Evolutionary conservation across 2,888 invertebrate genomes (phyloP).

Genomic region (Torymus tubicola): DNA sequence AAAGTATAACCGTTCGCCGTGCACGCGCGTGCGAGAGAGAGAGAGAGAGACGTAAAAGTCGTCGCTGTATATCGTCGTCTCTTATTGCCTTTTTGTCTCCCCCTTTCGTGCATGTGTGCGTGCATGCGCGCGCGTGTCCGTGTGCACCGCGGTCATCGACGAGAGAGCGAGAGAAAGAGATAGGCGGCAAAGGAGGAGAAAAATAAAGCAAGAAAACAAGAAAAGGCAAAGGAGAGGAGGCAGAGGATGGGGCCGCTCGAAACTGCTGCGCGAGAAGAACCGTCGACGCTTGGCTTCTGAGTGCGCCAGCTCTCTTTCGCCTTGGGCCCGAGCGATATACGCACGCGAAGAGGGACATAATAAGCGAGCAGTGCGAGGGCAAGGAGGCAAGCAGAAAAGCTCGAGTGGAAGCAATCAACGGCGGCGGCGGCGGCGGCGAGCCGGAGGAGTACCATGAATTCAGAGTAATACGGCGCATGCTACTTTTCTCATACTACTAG

Average conservation of each 20-base stretch:
- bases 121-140: no score
- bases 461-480: constrained; percentile 35
- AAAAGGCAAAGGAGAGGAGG: not conserved
- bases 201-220: constrained; percentile 17
- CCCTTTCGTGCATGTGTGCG: not conserved
- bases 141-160: not conserved
- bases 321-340: not conserved
- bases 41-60: no score
- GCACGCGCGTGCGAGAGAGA: no score
- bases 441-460: constrained; percentile 48
- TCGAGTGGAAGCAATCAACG: constrained; percentile 5
- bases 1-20: no score
- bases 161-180: constrained; percentile 6
- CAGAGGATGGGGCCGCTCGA: constrained; percentile 20
- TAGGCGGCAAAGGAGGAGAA: not conserved
- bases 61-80: no score
- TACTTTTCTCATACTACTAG: constrained; percentile 21
- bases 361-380: not conserved
- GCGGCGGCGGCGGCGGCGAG: not conserved
- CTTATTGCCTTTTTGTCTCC: not conserved
- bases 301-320: not conserved
- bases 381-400: constrained; percentile 20
- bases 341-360: constrained; percentile 13
- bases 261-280: constrained; percentile 32
- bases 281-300: constrained; percentile 15